Base-by-base conservation (phyloP, 53 echinoderm and acorn worm species). In the Stichopus horrens region DNA sequence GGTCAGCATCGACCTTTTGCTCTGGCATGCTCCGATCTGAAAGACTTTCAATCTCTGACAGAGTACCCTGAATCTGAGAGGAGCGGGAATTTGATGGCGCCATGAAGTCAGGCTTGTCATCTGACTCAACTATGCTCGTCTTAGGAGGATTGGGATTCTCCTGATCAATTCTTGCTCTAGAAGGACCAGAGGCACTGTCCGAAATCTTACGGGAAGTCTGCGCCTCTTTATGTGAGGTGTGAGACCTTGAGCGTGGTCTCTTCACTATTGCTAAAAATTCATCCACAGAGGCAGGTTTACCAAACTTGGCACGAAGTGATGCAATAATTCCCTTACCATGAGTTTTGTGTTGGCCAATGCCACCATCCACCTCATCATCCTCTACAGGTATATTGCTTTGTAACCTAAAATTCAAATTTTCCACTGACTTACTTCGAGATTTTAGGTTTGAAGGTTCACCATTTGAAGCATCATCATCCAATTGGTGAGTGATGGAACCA, bases 261-360 rank as follows among this genome's bases (percentile, higher is more conserved):
- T 68, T 79, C 57, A 79, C 58, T 54, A 87, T 74, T 74, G 87
- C 87, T 22, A 83, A 14, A 21, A 51, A 76, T 57, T 89, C 73
- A 37, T 79, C 77, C 8, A 10, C 21, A 21, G 89, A 80, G 7
- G 82, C 89, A n/a, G 82, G 21, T 23, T 89, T 83, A 52, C 89
- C 89, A 54, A 89, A 89, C 21, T 53, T 65, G 19, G 65, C 89
- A 51, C 79, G 60, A 10, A 89, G 52, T 0, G 73, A 53, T 4
- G 76, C 81, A 5, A 89, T 56, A 8, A 58, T 71, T 19, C 82
- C 83, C 23, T 71, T 89, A 53, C 76, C 71, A 16, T 71, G 76
- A 60, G 4, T n/a, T 63, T 55, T 67, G 16, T 89, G 73, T 7
- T 77, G 63, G 13, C 16, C 66, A 19, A 16, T 52, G 9, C 83